Evolutionary conservation across 2,888 invertebrate genomes (phyloP).

Genomic region (Monochamus alternatus): DNA sequence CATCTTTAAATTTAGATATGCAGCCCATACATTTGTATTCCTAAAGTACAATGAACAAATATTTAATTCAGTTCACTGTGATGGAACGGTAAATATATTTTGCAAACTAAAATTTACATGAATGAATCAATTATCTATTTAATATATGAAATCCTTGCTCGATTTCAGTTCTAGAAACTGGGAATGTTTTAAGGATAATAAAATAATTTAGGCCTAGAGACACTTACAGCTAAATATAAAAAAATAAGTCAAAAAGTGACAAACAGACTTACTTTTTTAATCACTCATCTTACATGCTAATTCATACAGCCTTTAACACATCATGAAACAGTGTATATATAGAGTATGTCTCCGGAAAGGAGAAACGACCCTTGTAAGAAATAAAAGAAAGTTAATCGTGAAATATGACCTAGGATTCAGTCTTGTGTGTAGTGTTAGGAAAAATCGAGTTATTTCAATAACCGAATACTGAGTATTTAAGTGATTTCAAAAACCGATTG

Average conservation of each 20-base stretch:
- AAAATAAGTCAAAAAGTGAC: slow-evolving; percentile 27
- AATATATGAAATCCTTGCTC: neutral
- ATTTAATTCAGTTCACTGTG: neutral
- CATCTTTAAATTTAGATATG: neutral
- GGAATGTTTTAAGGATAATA: slow-evolving; percentile 14
- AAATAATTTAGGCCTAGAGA: slow-evolving; percentile 22
- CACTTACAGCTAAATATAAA: slow-evolving; percentile 11
- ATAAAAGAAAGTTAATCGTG: too few relatives aligned
- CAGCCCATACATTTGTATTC: neutral
- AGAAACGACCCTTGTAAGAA: too few relatives aligned
- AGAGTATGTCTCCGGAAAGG: too few relatives aligned
- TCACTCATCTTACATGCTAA: slow-evolving; percentile 21
- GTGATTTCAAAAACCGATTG: too few relatives aligned
- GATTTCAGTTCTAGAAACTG: slow-evolving; percentile 7
- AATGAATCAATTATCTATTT: neutral
- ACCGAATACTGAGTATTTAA: too few relatives aligned
- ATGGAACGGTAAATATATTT: neutral
- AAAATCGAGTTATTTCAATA: too few relatives aligned
- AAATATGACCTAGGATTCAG: too few relatives aligned
- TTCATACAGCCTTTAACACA: slow-evolving; percentile 27
- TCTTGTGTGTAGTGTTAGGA: too few relatives aligned
- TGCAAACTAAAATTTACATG: neutral
- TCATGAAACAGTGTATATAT: slow-evolving; percentile 3
- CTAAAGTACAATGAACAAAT: neutral
- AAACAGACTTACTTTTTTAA: slow-evolving; percentile 17